These are phyloP conservation scores for Listrodromus nycthemerus DNA, from an alignment of 2,888 invertebrate species.

Conservation along the genomic window DNA sequence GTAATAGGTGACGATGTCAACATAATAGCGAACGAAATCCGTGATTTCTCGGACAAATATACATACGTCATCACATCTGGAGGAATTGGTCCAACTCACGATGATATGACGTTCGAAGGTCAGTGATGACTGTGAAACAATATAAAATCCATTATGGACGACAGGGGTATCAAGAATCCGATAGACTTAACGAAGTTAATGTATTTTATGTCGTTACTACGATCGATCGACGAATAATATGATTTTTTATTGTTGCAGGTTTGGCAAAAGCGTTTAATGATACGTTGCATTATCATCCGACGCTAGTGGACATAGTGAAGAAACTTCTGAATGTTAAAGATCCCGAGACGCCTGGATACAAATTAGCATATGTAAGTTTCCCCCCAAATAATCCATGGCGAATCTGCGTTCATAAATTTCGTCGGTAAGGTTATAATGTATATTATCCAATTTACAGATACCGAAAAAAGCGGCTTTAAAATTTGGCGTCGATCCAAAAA, in stretches of 20 bases:
- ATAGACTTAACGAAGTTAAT: no score
- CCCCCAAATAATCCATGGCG: not conserved
- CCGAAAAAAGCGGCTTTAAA: slow-evolving; percentile 84
- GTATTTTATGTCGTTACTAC: not conserved
- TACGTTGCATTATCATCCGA: slow-evolving; percentile 83
- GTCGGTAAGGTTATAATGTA: not conserved
- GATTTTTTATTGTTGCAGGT: slow-evolving; percentile 79
- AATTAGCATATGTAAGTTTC: slow-evolving; percentile 81
- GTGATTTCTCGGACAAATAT: slow-evolving; percentile 86
- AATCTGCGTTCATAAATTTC: slow-evolving; percentile 12
- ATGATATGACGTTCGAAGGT: slow-evolving; percentile 91
- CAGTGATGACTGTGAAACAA: slow-evolving; percentile 21
- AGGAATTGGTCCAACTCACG: slow-evolving; percentile 92
- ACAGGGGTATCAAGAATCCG: no score
- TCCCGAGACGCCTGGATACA: slow-evolving; percentile 83
- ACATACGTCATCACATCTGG: slow-evolving; percentile 91
- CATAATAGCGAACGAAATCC: slow-evolving; percentile 88
- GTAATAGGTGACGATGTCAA: slow-evolving; percentile 89
- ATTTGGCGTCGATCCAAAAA: slow-evolving; percentile 80
- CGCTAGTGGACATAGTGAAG: slow-evolving; percentile 84
- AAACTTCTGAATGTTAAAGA: slow-evolving; percentile 83
- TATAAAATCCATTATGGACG: slow-evolving; percentile 23
- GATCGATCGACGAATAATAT: slow-evolving; percentile 33
- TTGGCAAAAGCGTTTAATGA: slow-evolving; percentile 86
- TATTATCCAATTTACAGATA: slow-evolving; percentile 78